These are phyloP conservation scores for Sipha maydis DNA, from an alignment of 2,888 invertebrate species.

Conservation along the genomic window DNA sequence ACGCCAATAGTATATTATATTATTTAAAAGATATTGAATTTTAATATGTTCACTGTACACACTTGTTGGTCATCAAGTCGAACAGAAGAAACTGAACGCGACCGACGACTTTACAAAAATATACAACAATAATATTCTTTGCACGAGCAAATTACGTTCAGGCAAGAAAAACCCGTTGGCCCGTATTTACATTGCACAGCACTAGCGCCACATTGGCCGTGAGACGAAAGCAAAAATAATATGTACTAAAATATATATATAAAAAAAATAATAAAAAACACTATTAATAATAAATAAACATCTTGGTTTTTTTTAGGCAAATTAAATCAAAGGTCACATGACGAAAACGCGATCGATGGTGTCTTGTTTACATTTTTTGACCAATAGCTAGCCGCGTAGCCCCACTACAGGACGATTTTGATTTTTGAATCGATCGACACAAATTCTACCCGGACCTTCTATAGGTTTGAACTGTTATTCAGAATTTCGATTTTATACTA, in stretches of 20 bases:
- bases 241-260: not conserved
- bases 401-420: slow-evolving; percentile 25
- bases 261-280: not conserved
- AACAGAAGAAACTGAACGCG: slow-evolving; percentile 1
- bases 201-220: slow-evolving; percentile 59
- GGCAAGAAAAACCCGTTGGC: slow-evolving; percentile 42
- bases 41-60: not conserved
- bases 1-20: not conserved
- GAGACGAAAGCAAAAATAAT: slow-evolving; percentile 60
- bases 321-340: slow-evolving; percentile 62
- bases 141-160: slow-evolving; percentile 5
- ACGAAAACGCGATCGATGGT: slow-evolving; percentile 61
- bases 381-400: slow-evolving; percentile 27
- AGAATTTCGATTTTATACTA: not conserved
- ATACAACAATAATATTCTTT: not conserved
- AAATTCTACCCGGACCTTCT: not conserved
- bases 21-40: not conserved
- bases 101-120: not conserved
- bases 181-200: slow-evolving; percentile 52
- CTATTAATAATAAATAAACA: slow-evolving; percentile 56
- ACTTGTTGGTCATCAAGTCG: slow-evolving; percentile 57
- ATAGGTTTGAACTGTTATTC: not conserved
- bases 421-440: slow-evolving; percentile 34
- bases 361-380: slow-evolving; percentile 48
- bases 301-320: slow-evolving; percentile 51